These are phyloP conservation scores for Catocala nupta DNA, from an alignment of 2,888 invertebrate genomes.

Conservation along the genomic window DNA sequence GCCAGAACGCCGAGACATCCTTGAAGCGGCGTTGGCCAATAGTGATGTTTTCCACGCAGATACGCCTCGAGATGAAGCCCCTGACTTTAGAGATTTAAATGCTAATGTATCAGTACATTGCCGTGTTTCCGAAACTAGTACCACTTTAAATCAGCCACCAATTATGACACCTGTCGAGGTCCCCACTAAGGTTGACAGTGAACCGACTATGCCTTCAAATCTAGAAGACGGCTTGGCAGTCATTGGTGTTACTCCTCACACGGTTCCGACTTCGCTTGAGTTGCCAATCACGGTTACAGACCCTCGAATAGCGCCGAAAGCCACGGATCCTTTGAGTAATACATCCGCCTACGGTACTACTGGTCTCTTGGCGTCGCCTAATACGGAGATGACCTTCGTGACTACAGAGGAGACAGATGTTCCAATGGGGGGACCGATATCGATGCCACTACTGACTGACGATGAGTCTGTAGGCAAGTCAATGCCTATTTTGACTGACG, in stretches of 20 bases:
- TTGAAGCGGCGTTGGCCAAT: constrained; percentile 92
- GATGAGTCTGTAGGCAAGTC: constrained; percentile 76
- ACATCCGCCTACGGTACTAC: constrained; percentile 65
- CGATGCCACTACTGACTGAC: constrained; percentile 88
- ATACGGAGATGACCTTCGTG: constrained; percentile 72
- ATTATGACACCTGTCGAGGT: constrained; percentile 94
- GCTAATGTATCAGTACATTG: constrained; percentile 86
- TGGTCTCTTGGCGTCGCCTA: constrained; percentile 67
- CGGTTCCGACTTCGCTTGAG: constrained; percentile 90
- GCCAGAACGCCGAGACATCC: constrained; percentile 89
- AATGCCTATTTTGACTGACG: constrained; percentile 81
- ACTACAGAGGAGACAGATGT: constrained; percentile 69
- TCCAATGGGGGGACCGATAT: constrained; percentile 75
- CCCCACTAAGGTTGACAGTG: constrained; percentile 84
- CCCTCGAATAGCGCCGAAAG: constrained; percentile 89
- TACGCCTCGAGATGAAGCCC: constrained; percentile 84
- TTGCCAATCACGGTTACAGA: constrained; percentile 93
- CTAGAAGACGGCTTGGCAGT: constrained; percentile 87
- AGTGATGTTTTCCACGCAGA: constrained; percentile 90
- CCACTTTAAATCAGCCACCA: constrained; percentile 92
- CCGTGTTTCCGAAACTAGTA: constrained; percentile 92
- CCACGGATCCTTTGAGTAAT: constrained; percentile 74
- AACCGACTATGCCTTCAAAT: constrained; percentile 68
- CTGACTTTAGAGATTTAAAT: constrained; percentile 88
- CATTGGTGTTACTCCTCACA: constrained; percentile 86